Conservation (phyloP, 2,113 vertebrate species). For the Anolis sagrei region DNA sequence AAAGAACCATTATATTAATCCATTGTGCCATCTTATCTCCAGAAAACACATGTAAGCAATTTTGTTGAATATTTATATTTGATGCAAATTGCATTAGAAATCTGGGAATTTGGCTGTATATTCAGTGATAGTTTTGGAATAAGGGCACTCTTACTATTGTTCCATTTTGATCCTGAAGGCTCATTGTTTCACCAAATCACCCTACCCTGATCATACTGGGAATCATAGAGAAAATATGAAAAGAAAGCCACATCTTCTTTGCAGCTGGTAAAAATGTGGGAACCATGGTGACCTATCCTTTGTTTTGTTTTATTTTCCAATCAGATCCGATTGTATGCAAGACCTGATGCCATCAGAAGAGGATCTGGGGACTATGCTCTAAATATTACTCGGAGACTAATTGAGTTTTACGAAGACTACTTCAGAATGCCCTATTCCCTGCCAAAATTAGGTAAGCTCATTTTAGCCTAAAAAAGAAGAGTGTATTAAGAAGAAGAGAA, state of each 20-base stretch:
- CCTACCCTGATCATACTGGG: slow-evolving; percentile 34
- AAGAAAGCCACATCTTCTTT: slow-evolving; percentile 39
- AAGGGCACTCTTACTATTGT: slow-evolving; percentile 55
- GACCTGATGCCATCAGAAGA: slow-evolving; percentile 93
- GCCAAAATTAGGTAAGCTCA: slow-evolving; percentile 95
- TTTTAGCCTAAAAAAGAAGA: slow-evolving; percentile 25
- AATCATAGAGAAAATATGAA: neutral
- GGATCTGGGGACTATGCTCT: slow-evolving; percentile 96
- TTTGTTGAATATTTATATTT: slow-evolving; percentile 73
- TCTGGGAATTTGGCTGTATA: slow-evolving; percentile 52
- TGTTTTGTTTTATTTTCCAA: slow-evolving; percentile 59
- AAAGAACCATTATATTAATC: slow-evolving; percentile 75
- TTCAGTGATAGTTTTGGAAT: slow-evolving; percentile 37
- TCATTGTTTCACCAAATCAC: slow-evolving; percentile 36
- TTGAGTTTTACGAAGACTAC: slow-evolving; percentile 98
- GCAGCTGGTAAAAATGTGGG: slow-evolving; percentile 35
- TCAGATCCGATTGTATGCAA: slow-evolving; percentile 94
- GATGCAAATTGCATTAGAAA: slow-evolving; percentile 61
- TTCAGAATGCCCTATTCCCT: slow-evolving; percentile 98
- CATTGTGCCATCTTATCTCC: slow-evolving; percentile 74
- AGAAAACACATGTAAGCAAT: slow-evolving; percentile 74
- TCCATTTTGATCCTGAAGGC: slow-evolving; percentile 57
- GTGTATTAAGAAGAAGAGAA: too few species aligned
- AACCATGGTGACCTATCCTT: slow-evolving; percentile 55
- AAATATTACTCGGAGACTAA: slow-evolving; percentile 94